Percentiles rank a stretch among this genome's conserved stretches.
phyloP scores from a whole-genome alignment of 2,888 invertebrate genomes.

The Sesia bembeciformis region DNA sequence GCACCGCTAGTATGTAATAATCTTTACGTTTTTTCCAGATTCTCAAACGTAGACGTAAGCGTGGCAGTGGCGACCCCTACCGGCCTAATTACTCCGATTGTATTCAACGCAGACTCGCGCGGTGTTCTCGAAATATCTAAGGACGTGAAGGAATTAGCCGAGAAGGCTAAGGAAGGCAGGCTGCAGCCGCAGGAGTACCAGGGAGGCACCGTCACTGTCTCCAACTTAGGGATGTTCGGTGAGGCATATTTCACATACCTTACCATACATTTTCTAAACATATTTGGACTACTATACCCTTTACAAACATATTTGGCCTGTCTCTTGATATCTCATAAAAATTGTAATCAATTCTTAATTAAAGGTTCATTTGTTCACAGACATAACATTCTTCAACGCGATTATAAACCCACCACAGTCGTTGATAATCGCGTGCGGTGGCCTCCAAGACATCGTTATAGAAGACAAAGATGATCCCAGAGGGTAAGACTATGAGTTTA shows the following conservation, averaged over 20 bases:
- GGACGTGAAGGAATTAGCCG: conserved; percentile 86
- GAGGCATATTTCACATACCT: conserved; percentile 14
- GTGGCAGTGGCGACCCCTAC: conserved; percentile 97
- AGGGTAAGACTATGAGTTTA: conserved; percentile 76
- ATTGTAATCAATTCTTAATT: no score
- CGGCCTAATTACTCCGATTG: conserved; percentile 97
- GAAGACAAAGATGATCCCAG: conserved; percentile 79
- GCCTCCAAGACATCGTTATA: conserved; percentile 82
- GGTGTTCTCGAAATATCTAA: conserved; percentile 89
- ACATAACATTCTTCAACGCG: conserved; percentile 90
- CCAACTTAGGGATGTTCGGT: conserved; percentile 96
- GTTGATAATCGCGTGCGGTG: conserved; percentile 93
- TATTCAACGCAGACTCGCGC: conserved; percentile 92
- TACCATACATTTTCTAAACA: no score
- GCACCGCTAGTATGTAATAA: no score
- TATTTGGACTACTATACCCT: no score
- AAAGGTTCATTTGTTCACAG: conserved; percentile 39
- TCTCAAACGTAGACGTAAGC: conserved; percentile 93
- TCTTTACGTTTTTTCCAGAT: conserved; percentile 69
- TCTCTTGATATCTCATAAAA: no score
- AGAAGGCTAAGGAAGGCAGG: conserved; percentile 90
- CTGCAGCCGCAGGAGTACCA: conserved; percentile 95
- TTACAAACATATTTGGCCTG: no score
- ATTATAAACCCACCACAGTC: conserved; percentile 98
- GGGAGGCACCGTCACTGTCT: conserved; percentile 96